Evolutionary conservation across 2,113 vertebrate species (phyloP).

Genomic region (Sinocyclocheilus anophthalmus): DNA sequence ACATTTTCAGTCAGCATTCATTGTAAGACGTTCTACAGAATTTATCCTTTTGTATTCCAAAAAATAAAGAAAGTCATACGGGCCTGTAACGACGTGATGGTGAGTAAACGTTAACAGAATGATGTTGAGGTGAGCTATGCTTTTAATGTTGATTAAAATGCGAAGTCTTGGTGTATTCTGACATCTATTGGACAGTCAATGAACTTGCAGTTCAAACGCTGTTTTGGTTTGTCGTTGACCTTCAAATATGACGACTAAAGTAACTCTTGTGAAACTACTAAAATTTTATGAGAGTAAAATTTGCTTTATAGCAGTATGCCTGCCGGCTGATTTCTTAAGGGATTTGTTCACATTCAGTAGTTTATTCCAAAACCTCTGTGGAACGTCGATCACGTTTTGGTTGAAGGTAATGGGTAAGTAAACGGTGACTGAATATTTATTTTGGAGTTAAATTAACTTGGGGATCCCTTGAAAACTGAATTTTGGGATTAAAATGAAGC

Average conservation of each 20-base stretch:
- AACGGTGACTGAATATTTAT: not conserved
- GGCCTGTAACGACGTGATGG: not conserved
- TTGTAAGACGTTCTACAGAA: not conserved
- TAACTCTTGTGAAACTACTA: not conserved
- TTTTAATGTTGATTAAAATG: not conserved
- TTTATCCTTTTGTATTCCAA: not conserved
- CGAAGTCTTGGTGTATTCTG: not conserved
- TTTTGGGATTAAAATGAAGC: not conserved
- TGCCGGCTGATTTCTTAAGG: not conserved
- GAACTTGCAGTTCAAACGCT: not conserved
- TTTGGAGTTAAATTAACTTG: not conserved
- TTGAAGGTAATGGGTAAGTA: not conserved
- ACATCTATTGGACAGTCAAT: conserved; percentile 14
- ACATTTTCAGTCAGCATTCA: not conserved
- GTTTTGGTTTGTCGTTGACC: not conserved
- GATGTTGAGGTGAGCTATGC: not conserved
- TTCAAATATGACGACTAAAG: not conserved
- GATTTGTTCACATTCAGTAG: not conserved
- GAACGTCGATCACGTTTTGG: not conserved
- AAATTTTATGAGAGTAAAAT: not conserved
- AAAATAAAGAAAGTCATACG: not conserved
- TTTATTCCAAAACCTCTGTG: not conserved
- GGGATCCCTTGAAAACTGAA: not conserved
- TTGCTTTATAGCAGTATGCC: not conserved
- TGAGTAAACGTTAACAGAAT: not conserved